phyloP scores from a whole-genome alignment of 2,888 invertebrate genomes.

The Cryptocephalus primarius region DNA sequence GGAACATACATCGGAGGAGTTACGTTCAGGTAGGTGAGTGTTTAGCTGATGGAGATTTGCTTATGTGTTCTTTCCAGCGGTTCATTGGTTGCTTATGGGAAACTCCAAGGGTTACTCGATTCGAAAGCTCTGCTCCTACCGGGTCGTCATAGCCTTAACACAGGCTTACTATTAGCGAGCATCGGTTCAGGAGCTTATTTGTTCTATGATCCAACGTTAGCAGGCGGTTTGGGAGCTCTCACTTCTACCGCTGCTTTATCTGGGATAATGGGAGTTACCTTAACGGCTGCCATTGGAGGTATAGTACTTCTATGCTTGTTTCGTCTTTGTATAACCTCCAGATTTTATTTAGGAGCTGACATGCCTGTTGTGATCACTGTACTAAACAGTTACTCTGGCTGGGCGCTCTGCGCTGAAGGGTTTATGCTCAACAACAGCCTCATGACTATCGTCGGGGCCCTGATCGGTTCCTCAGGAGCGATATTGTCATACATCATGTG shows the following conservation, averaged over 20 bases:
- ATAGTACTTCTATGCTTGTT: slow-evolving; percentile 3
- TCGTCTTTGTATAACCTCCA: neutral
- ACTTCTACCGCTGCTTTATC: slow-evolving; percentile 68
- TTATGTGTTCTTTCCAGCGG: slow-evolving; percentile 46
- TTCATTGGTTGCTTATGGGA: slow-evolving; percentile 80
- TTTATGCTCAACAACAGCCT: slow-evolving; percentile 89
- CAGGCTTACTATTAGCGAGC: slow-evolving; percentile 54
- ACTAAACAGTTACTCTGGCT: slow-evolving; percentile 84
- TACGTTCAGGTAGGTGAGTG: slow-evolving; percentile 62
- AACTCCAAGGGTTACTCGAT: slow-evolving; percentile 70
- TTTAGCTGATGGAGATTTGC: neutral
- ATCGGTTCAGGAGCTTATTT: slow-evolving; percentile 62
- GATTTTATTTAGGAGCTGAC: slow-evolving; percentile 57
- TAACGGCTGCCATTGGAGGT: slow-evolving; percentile 86
- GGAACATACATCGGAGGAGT: slow-evolving; percentile 86
- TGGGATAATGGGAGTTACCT: slow-evolving; percentile 72
- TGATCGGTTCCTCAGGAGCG: slow-evolving; percentile 85
- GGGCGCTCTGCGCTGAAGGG: slow-evolving; percentile 89
- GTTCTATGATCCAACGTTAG: slow-evolving; percentile 53
- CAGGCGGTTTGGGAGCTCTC: slow-evolving; percentile 61
- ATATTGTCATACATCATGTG: slow-evolving; percentile 92
- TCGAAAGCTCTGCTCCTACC: slow-evolving; percentile 76
- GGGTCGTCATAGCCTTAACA: slow-evolving; percentile 70
- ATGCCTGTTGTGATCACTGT: slow-evolving; percentile 93
- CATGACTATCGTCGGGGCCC: slow-evolving; percentile 84